These are phyloP conservation scores for Drosophila bocqueti DNA, from an alignment of 1,140 invertebrate species.

Conservation along the genomic window DNA sequence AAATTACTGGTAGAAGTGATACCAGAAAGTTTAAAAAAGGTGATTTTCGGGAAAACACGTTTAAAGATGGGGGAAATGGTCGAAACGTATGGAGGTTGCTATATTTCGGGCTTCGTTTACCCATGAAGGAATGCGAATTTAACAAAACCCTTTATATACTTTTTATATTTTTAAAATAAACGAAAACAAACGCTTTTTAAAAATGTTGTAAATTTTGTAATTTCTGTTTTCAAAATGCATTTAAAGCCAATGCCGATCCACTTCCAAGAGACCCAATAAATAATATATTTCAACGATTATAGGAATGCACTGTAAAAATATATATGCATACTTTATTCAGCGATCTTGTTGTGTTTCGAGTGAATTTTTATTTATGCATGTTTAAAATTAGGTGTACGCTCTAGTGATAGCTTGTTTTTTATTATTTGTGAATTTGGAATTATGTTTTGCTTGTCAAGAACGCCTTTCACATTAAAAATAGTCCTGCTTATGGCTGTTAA, in stretches of 20 bases:
- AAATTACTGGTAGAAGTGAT: no score
- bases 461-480: constrained; percentile 34
- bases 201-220: no score
- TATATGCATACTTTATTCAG: constrained; percentile 53
- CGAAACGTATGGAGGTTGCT: no score
- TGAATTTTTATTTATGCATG: constrained; percentile 24
- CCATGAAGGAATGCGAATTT: no score
- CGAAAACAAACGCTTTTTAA: no score
- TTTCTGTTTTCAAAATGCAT: no score
- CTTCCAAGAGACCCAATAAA: neutral
- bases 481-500: constrained; percentile 39
- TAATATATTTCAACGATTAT: neutral
- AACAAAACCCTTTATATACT: no score
- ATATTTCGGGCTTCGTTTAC: no score
- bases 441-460: constrained; percentile 27
- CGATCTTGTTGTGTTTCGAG: constrained; percentile 25
- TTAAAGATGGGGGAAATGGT: no score
- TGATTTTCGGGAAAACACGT: no score
- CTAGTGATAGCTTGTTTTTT: constrained; percentile 14
- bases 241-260: neutral
- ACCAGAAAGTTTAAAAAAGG: no score
- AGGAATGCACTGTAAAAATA: constrained; percentile 46
- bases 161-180: no score
- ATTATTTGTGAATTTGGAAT: constrained; percentile 28
- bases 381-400: constrained; percentile 29